phyloP scores from a whole-genome alignment of 1,140 invertebrate genomes.

The Drosophila nikananu region DNA sequence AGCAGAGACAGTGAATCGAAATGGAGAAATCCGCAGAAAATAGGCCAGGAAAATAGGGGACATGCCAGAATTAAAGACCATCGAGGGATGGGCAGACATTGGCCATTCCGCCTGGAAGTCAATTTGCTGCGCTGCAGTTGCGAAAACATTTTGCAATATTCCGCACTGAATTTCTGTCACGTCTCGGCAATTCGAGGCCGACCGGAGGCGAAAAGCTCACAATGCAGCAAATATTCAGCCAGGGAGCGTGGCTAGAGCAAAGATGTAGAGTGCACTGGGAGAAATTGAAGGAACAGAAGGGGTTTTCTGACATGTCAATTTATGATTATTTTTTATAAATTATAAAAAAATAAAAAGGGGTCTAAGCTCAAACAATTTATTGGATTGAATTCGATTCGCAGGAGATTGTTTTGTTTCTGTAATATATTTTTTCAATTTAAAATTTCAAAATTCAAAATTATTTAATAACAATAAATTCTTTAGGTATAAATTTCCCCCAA shows the following conservation, averaged over 20 bases:
- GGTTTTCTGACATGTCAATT: neutral
- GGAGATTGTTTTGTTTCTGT: neutral
- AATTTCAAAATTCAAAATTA: neutral
- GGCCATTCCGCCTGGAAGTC: conserved; percentile 39
- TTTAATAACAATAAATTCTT: neutral
- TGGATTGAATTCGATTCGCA: too few relatives aligned
- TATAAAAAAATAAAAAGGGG: too few relatives aligned
- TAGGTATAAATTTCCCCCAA: neutral
- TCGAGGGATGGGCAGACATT: neutral
- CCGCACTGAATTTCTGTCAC: conserved; percentile 56
- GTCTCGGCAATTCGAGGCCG: conserved; percentile 57
- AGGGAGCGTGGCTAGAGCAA: conserved; percentile 1
- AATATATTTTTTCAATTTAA: too few relatives aligned
- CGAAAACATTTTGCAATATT: conserved; percentile 47
- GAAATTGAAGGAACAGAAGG: neutral
- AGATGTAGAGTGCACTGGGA: conserved; percentile 7
- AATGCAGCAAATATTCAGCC: conserved; percentile 49
- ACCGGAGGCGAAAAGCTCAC: conserved; percentile 34
- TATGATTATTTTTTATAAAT: neutral
- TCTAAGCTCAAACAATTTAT: neutral
- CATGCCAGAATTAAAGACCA: conserved; percentile 32
- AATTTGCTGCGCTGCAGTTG: conserved; percentile 37
- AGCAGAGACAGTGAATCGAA: conserved; percentile 7
- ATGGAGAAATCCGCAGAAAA: conserved; percentile 5
- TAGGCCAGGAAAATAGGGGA: conserved; percentile 4